These are phyloP conservation scores for Orthosia gracilis DNA, from an alignment of 2,888 invertebrate genomes.

Conservation along the genomic window DNA sequence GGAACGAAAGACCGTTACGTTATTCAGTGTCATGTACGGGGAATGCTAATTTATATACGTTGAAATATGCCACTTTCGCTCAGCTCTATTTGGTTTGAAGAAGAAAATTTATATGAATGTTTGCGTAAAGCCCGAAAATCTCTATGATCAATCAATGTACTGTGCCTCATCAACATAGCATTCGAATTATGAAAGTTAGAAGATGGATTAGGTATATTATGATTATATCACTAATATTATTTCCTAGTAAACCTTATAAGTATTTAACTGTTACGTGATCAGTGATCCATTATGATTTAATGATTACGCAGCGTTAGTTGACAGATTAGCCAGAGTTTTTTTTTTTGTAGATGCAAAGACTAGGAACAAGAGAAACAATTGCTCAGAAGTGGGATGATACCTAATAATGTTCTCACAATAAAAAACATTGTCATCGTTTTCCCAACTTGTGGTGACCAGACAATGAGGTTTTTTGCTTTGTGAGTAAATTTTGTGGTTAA, in stretches of 20 bases:
- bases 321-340: not conserved
- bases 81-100: conserved; percentile 21
- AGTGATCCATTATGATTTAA: not conserved
- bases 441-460: not conserved
- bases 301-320: not conserved
- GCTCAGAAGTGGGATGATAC: too few species aligned
- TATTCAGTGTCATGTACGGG: conserved; percentile 67
- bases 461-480: conserved; percentile 4
- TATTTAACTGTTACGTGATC: conserved; percentile 18
- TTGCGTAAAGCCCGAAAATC: conserved; percentile 44
- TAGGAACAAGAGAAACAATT: too few species aligned
- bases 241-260: conserved; percentile 11
- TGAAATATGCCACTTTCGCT: conserved; percentile 71
- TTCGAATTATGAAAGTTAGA: conserved; percentile 55
- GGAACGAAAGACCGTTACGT: conserved; percentile 73
- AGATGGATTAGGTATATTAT: conserved; percentile 29
- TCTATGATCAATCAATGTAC: conserved; percentile 33
- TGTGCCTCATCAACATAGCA: conserved; percentile 46
- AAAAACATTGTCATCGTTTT: not conserved
- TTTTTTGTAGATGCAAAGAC: too few species aligned
- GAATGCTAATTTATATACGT: conserved; percentile 73
- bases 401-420: not conserved
- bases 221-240: conserved; percentile 43
- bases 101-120: conserved; percentile 24
- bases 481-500: conserved; percentile 57